Evolutionary conservation across 1,140 invertebrate species (phyloP).

Genomic region (Drosophila micromelanica): DNA sequence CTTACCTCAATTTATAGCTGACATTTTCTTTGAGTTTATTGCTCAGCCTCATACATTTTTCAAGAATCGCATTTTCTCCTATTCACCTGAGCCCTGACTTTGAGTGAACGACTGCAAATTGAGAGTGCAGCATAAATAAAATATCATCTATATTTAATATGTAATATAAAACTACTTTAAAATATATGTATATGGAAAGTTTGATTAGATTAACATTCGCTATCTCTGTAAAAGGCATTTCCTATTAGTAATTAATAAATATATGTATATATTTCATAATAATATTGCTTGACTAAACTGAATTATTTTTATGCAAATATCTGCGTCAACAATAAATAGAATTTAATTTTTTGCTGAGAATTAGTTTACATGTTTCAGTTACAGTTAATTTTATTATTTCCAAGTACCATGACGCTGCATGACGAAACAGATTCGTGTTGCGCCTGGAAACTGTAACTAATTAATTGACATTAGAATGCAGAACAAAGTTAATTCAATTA

Average conservation of each 20-base stretch:
- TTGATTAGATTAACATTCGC: conserved; percentile 3
- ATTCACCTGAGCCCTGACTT: conserved; percentile 41
- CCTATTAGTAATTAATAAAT: neutral
- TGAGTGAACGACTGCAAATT: neutral
- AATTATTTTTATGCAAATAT: neutral
- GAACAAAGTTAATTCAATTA: conserved; percentile 29
- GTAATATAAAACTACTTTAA: neutral
- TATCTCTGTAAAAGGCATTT: neutral
- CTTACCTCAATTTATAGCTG: conserved; percentile 54
- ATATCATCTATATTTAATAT: conserved; percentile 6
- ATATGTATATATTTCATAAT: neutral
- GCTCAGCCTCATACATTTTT: conserved; percentile 65
- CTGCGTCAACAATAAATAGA: neutral
- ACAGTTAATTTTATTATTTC: conserved; percentile 59
- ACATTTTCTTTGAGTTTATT: conserved; percentile 73
- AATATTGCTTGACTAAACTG: neutral
- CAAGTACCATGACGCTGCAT: conserved; percentile 40
- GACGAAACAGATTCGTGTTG: conserved; percentile 38
- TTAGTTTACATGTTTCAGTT: neutral
- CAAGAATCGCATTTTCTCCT: conserved; percentile 58
- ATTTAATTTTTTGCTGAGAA: neutral
- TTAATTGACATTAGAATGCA: conserved; percentile 32
- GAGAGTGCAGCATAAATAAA: conserved; percentile 2
- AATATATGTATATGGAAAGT: conserved; percentile 6
- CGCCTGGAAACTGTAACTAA: conserved; percentile 51